Evolutionary conservation across 2,888 invertebrate species (phyloP).

Genomic region (Chelonus formosanus): DNA sequence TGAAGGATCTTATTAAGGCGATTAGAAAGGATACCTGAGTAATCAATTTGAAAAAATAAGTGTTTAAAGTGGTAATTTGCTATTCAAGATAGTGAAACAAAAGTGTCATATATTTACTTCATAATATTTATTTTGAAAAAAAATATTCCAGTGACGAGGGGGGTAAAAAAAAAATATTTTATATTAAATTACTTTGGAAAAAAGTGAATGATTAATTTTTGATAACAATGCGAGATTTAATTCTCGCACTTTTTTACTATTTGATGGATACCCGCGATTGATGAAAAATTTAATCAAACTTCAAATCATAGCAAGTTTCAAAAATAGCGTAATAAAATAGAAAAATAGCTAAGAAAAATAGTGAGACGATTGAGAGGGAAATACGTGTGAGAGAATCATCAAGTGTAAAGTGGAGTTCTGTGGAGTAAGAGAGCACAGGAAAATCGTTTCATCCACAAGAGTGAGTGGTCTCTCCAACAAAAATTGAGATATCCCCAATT

Average conservation of each 20-base stretch:
- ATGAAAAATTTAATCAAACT: neutral
- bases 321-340: neutral
- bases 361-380: neutral
- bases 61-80: too few relatives aligned
- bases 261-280: constrained; percentile 22
- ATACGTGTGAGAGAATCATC: constrained; percentile 4
- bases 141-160: too few relatives aligned
- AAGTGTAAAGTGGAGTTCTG: constrained; percentile 15
- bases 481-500: constrained; percentile 9
- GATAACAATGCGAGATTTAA: neutral
- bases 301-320: neutral
- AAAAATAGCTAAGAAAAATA: neutral
- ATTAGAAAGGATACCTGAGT: neutral
- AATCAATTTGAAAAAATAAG: neutral
- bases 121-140: too few relatives aligned
- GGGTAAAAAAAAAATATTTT: too few relatives aligned
- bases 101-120: too few relatives aligned
- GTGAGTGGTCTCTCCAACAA: constrained; percentile 21
- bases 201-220: neutral
- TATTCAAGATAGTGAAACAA: too few relatives aligned
- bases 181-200: too few relatives aligned
- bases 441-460: constrained; percentile 27
- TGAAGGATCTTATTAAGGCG: neutral
- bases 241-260: neutral
- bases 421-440: constrained; percentile 21